These are phyloP conservation scores for Pseudochaenichthys georgianus DNA, from an alignment of 2,797 vertebrate genomes.

Conservation along the genomic window DNA sequence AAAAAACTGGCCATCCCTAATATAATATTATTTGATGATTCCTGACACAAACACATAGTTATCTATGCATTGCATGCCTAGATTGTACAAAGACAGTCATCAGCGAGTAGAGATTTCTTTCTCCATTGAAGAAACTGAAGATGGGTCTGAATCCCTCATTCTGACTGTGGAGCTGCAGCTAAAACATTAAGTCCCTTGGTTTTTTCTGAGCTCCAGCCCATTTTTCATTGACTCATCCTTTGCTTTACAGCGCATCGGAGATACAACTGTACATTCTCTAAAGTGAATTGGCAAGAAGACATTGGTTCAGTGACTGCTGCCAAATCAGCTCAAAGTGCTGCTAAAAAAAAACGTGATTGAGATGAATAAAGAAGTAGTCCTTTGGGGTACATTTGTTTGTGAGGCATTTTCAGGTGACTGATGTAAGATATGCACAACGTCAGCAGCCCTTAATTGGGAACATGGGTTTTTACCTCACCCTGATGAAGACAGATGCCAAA, in stretches of 20 bases:
- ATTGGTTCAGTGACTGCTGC: too few relatives aligned
- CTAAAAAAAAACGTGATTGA: conserved; percentile 77
- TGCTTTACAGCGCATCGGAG: conserved; percentile 58
- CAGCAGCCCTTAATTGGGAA: conserved; percentile 78
- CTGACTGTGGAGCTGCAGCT: conserved; percentile 22
- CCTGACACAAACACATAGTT: not conserved
- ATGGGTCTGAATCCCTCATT: conserved; percentile 28
- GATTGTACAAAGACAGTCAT: not conserved
- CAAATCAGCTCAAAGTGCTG: conserved; percentile 32
- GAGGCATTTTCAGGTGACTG: conserved; percentile 77
- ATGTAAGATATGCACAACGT: conserved; percentile 80
- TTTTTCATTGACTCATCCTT: conserved; percentile 65
- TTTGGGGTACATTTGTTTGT: conserved; percentile 77
- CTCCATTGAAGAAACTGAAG: conserved; percentile 8
- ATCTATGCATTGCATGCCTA: not conserved
- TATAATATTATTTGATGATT: not conserved
- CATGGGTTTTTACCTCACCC: conserved; percentile 68
- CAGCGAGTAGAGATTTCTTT: not conserved
- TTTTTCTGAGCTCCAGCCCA: conserved; percentile 42
- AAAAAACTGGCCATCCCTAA: not conserved
- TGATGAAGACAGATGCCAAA: conserved; percentile 76
- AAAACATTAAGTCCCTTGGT: conserved; percentile 40
- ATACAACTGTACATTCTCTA: conserved; percentile 73
- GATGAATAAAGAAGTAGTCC: conserved; percentile 75
- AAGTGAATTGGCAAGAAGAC: conserved; percentile 75